Conservation (phyloP, 2,113 vertebrate genomes). For the Poeciliopsis turrubarensis region DNA sequence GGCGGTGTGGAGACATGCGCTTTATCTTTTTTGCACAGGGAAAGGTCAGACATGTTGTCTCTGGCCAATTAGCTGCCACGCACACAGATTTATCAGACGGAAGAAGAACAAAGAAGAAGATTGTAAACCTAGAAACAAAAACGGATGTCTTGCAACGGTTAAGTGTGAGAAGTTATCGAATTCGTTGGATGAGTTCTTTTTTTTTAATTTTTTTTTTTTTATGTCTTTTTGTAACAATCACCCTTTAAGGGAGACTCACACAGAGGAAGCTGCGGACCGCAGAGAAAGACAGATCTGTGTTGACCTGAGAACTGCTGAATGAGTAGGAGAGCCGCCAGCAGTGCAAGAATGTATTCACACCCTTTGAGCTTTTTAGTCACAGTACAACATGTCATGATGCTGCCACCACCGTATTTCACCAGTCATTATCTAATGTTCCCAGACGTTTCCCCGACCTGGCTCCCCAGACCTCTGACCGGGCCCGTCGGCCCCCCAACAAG, state of each 20-base stretch:
- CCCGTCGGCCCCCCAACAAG: no score
- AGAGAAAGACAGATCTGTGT: constrained; percentile 14
- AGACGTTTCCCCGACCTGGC: no score
- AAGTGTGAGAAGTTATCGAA: constrained; percentile 52
- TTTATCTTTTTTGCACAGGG: constrained; percentile 74
- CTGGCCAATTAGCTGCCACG: constrained; percentile 35
- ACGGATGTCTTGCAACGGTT: constrained; percentile 52
- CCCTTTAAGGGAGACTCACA: constrained; percentile 55
- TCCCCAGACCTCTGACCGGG: no score
- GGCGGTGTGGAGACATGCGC: constrained; percentile 56
- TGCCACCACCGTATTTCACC: no score
- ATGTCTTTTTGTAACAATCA: constrained; percentile 59
- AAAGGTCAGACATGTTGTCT: constrained; percentile 42
- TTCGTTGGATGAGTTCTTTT: constrained; percentile 65
- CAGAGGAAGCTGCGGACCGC: constrained; percentile 33
- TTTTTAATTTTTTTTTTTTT: constrained; percentile 65
- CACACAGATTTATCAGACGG: constrained; percentile 46
- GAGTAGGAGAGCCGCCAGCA: constrained; percentile 8
- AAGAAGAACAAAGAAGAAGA: constrained; percentile 36
- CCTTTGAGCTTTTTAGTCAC: no score
- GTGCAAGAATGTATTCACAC: not conserved
- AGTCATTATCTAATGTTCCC: no score
- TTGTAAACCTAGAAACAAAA: constrained; percentile 54
- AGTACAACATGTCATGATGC: no score
- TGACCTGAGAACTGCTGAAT: constrained; percentile 21